phyloP scores from a whole-genome alignment of 2,113 vertebrate species.

The Hyla sarda region DNA sequence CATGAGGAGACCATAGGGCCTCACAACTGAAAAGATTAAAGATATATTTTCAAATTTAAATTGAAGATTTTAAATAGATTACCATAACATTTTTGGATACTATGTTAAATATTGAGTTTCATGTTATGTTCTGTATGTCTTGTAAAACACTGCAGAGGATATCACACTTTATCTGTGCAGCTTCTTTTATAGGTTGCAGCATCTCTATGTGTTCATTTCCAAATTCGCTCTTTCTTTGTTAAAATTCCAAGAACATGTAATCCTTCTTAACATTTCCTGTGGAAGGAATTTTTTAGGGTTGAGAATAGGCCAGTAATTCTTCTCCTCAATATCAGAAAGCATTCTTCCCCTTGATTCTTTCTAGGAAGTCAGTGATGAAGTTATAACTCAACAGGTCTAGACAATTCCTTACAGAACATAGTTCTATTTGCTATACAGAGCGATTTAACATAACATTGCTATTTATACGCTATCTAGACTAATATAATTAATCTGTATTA shows the following conservation, averaged over 20 bases:
- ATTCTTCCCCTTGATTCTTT: not conserved
- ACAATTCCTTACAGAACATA: not conserved
- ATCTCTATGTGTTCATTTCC: not conserved
- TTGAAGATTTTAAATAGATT: too few relatives aligned
- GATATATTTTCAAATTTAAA: too few relatives aligned
- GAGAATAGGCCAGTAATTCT: not conserved
- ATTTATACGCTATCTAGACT: not conserved
- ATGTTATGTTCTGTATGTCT: not conserved
- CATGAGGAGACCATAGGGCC: too few relatives aligned
- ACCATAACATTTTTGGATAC: too few relatives aligned
- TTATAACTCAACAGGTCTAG: not conserved
- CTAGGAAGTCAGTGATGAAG: not conserved
- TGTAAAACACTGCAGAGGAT: not conserved
- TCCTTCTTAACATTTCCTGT: not conserved
- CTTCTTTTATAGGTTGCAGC: not conserved
- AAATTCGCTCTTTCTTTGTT: not conserved
- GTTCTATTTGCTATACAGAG: not conserved
- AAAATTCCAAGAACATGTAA: conserved; percentile 27
- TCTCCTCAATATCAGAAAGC: not conserved
- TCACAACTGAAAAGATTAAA: too few relatives aligned
- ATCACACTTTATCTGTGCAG: not conserved
- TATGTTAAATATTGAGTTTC: not conserved
- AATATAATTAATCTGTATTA: not conserved
- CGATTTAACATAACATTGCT: not conserved
- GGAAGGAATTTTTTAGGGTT: not conserved